These are phyloP conservation scores for Chrosomus eos DNA, from an alignment of 2,797 vertebrate species.

Conservation along the genomic window DNA sequence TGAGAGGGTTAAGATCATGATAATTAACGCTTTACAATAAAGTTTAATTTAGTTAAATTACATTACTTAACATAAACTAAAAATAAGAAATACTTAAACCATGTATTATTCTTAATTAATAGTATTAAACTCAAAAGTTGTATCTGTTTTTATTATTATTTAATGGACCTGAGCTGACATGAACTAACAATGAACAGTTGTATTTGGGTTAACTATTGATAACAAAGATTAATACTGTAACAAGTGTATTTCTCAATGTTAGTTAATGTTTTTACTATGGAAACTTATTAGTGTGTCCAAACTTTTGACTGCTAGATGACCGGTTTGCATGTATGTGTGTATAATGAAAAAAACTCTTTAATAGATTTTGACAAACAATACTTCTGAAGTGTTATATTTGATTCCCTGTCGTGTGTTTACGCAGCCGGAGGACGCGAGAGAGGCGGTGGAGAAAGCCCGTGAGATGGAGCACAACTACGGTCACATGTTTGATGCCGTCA, in stretches of 20 bases:
- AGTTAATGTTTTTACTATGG: background rate
- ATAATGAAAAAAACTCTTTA: background rate
- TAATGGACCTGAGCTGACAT: background rate
- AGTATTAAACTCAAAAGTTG: too few relatives aligned
- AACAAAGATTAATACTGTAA: background rate
- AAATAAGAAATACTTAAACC: too few relatives aligned
- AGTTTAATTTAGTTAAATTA: too few relatives aligned
- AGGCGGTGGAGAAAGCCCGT: conserved; percentile 91
- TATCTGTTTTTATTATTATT: too few relatives aligned
- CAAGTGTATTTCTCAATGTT: background rate
- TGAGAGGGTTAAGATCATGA: too few relatives aligned
- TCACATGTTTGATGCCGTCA: conserved; percentile 89
- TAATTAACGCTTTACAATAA: too few relatives aligned
- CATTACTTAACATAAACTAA: too few relatives aligned
- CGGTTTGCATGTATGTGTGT: background rate
- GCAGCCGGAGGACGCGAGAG: conserved; percentile 91
- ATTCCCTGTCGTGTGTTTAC: background rate
- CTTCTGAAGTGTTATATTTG: too few relatives aligned
- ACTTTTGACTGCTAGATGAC: background rate
- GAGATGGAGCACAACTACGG: conserved; percentile 95
- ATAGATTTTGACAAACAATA: background rate
- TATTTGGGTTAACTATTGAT: background rate
- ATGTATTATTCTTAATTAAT: too few relatives aligned
- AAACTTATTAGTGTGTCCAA: background rate
- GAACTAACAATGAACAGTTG: too few relatives aligned